Conservation (phyloP, 2,888 invertebrate species). For the Sphaerophoria taeniata region DNA sequence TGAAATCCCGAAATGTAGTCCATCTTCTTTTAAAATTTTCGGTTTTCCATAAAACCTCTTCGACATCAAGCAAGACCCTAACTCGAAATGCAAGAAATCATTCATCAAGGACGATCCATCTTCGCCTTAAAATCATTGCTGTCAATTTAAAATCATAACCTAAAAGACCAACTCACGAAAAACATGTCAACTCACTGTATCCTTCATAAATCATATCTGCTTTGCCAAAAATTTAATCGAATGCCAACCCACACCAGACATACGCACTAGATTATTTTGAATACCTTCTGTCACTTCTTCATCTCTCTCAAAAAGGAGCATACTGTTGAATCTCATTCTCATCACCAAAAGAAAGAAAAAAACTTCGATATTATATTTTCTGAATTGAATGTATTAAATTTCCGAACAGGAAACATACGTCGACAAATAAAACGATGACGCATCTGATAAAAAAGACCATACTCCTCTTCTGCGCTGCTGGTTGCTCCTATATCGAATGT, state of each 20-base stretch:
- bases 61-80: no score
- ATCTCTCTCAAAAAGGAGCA: background rate
- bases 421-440: constrained; percentile 2
- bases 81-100: no score
- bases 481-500: no score
- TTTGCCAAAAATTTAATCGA: constrained; percentile 16
- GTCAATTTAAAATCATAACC: background rate
- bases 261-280: background rate
- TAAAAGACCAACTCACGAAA: background rate
- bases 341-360: background rate
- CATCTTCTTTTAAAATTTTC: no score
- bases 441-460: background rate
- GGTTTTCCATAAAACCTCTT: no score
- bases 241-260: background rate
- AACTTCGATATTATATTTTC: constrained; percentile 18
- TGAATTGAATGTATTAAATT: constrained; percentile 30
- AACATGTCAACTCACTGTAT: constrained; percentile 12
- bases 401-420: constrained; percentile 23
- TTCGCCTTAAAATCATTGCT: background rate
- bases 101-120: no score
- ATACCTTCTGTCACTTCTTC: background rate
- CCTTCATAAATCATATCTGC: constrained; percentile 18
- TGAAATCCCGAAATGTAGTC: no score
- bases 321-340: constrained; percentile 11
- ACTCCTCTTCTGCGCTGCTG: background rate